A percentile compares a stretch with the other conserved stretches of the same genome.
phyloP scores from a whole-genome alignment of 35 echinoderm and acorn worm genomes.

The Apostichopus californicus region DNA sequence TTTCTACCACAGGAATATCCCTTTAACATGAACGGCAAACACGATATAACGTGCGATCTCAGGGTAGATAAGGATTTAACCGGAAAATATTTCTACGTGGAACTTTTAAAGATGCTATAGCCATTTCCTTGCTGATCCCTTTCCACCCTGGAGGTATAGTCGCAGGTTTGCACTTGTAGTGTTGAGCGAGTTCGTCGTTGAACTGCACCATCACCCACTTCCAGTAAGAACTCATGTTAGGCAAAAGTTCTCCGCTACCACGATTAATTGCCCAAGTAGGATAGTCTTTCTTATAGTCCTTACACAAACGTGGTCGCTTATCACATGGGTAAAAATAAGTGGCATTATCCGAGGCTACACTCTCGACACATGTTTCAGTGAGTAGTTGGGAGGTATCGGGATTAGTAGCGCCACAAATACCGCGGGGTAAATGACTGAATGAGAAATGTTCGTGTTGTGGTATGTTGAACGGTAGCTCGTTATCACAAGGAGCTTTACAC shows the following conservation, averaged over 20 bases:
- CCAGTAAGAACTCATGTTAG: neutral
- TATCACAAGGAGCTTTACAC: slow-evolving; percentile 22
- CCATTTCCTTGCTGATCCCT: neutral
- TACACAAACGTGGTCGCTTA: neutral
- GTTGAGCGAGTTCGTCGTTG: neutral
- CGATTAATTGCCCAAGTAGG: neutral
- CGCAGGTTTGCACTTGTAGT: neutral
- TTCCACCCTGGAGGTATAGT: neutral
- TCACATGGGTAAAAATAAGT: neutral
- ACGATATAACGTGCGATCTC: no score
- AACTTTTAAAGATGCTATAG: no score
- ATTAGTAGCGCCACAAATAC: neutral
- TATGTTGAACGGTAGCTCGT: neutral
- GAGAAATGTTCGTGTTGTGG: neutral
- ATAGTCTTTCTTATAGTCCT: slow-evolving; percentile 26
- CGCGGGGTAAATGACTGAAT: neutral
- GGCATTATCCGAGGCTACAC: neutral
- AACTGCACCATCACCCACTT: neutral
- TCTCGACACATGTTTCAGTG: neutral
- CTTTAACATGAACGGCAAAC: no score
- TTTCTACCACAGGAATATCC: no score
- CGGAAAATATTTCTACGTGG: no score
- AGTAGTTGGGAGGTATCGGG: neutral
- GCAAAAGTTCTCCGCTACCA: neutral
- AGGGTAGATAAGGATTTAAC: no score